Conservation (phyloP, 2,797 vertebrate genomes). For the Brotula barbata region DNA sequence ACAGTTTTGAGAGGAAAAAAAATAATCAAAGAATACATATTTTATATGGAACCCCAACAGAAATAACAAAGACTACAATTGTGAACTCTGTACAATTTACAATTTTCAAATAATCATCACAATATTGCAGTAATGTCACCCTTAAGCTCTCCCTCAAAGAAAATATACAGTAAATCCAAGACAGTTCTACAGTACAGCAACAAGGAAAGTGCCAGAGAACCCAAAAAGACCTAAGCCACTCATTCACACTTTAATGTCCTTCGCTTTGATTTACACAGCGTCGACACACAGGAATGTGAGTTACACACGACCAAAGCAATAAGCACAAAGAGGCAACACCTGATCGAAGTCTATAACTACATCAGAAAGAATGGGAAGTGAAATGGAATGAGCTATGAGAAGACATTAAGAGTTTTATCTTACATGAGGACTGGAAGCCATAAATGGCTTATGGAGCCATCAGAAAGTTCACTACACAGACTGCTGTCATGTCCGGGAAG, state of each 20-base stretch:
- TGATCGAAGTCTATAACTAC: conserved; percentile 36
- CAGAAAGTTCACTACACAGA: conserved; percentile 43
- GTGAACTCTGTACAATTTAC: conserved; percentile 79
- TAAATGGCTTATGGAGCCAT: conserved; percentile 42
- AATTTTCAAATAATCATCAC: conserved; percentile 76
- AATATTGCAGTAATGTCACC: conserved; percentile 80
- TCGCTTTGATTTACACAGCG: conserved; percentile 56
- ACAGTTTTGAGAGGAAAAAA: conserved; percentile 57
- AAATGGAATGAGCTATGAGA: conserved; percentile 57
- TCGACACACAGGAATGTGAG: conserved; percentile 51
- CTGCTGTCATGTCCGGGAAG: conserved; percentile 56
- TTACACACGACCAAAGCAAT: conserved; percentile 51
- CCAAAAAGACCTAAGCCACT: conserved; percentile 63
- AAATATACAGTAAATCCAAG: conserved; percentile 76
- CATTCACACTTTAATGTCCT: conserved; percentile 59
- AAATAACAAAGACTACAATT: conserved; percentile 68
- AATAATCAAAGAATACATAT: conserved; percentile 58
- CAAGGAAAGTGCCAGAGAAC: conserved; percentile 75
- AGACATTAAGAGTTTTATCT: conserved; percentile 38
- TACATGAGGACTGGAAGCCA: conserved; percentile 56
- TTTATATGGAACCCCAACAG: conserved; percentile 69
- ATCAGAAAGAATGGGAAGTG: conserved; percentile 36
- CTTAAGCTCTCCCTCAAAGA: conserved; percentile 68
- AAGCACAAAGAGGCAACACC: conserved; percentile 38
- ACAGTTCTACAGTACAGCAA: conserved; percentile 78